phyloP scores from a whole-genome alignment of 2,113 vertebrate species.

The Xenopus tropicalis region UCB_Xtro_10.0 CM004443.2:55259501-55260000 shows the following conservation, averaged over 20 bases:
- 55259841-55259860: slow-evolving; percentile 72
- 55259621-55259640: slow-evolving; percentile 57
- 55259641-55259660: slow-evolving; percentile 60
- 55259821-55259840: slow-evolving; percentile 90
- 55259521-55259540: slow-evolving; percentile 71
- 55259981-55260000: slow-evolving; percentile 79
- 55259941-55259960: slow-evolving; percentile 81
- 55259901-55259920: slow-evolving; percentile 57
- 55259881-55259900: slow-evolving; percentile 44
- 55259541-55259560: slow-evolving; percentile 54
- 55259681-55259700: slow-evolving; percentile 57
- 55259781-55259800: slow-evolving; percentile 55
- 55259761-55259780: slow-evolving; percentile 63
- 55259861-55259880: slow-evolving; percentile 47
- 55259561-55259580: slow-evolving; percentile 64
- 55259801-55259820: slow-evolving; percentile 74
- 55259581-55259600: slow-evolving; percentile 68
- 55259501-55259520: slow-evolving; percentile 67
- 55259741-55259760: slow-evolving; percentile 66
- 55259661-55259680: slow-evolving; percentile 76
- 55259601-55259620: slow-evolving; percentile 55
- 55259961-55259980: slow-evolving; percentile 73
- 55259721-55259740: slow-evolving; percentile 50
- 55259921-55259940: slow-evolving; percentile 69
- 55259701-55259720: slow-evolving; percentile 60